Conservation (phyloP, 2,797 vertebrate species). For the Acipenser transmontanus region DNA sequence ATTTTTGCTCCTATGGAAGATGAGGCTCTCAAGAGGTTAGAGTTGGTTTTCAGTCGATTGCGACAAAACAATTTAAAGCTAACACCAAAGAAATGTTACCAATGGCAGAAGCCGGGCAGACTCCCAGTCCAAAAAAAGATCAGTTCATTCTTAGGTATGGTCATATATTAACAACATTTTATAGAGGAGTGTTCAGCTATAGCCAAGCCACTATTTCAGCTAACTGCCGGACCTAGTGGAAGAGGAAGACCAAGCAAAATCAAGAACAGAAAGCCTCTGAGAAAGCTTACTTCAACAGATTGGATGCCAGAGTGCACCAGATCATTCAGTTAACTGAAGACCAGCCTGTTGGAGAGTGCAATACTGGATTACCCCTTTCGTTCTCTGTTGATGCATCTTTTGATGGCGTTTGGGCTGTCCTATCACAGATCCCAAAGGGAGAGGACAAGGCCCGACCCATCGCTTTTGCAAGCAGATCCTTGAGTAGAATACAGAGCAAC, state of each 20-base stretch:
- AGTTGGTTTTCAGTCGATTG: slow-evolving; percentile 14
- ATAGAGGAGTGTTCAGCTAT: slow-evolving; percentile 12
- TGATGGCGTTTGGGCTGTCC: not conserved
- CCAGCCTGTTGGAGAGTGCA: too few species aligned
- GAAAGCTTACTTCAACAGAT: too few species aligned
- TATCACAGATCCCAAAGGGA: not conserved
- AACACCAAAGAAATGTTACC: slow-evolving; percentile 12
- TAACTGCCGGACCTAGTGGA: not conserved
- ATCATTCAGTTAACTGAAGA: too few species aligned
- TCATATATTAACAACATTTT: slow-evolving; percentile 11
- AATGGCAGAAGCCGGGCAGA: not conserved
- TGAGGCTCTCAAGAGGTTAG: not conserved
- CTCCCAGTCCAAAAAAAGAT: not conserved
- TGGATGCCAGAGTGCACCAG: too few species aligned
- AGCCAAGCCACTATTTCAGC: slow-evolving; percentile 9
- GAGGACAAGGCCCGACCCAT: not conserved
- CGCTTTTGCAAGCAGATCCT: not conserved
- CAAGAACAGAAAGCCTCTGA: too few species aligned
- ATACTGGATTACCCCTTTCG: not conserved
- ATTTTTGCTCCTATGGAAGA: not conserved
- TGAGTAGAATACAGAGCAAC: not conserved
- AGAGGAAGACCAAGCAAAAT: too few species aligned
- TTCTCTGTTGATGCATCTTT: not conserved
- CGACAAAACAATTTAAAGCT: slow-evolving; percentile 17
- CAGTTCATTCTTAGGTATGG: slow-evolving; percentile 14